Evolutionary conservation across 1,140 invertebrate species (phyloP).

Genomic region (Drosophila quadrilineata): DNA sequence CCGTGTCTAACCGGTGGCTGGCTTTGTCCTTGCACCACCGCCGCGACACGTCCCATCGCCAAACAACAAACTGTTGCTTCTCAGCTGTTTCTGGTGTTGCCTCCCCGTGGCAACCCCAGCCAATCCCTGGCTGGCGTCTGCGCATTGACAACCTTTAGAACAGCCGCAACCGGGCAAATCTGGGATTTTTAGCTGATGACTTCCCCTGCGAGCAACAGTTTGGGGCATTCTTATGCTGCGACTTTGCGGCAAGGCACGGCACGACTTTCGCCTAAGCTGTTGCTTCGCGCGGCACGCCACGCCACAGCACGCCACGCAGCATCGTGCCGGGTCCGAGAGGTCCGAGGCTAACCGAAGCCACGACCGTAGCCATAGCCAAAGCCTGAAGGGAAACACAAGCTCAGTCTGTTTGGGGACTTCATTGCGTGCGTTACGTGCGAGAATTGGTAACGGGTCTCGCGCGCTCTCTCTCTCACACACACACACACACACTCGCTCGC

Average conservation of each 20-base stretch:
- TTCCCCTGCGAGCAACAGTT: constrained; percentile 71
- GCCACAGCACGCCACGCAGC: background rate
- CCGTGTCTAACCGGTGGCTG: constrained; percentile 58
- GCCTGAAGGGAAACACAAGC: constrained; percentile 17
- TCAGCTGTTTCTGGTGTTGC: constrained; percentile 54
- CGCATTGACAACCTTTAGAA: constrained; percentile 45
- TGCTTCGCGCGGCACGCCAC: constrained; percentile 55
- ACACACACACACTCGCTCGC: constrained; percentile 8
- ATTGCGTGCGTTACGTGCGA: constrained; percentile 66
- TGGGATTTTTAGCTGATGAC: constrained; percentile 3
- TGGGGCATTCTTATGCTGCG: constrained; percentile 60
- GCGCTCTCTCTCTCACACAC: background rate
- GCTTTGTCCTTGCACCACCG: constrained; percentile 9
- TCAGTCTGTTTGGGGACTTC: constrained; percentile 77
- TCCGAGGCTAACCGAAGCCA: background rate
- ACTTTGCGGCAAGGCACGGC: constrained; percentile 26
- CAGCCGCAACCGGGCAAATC: constrained; percentile 27
- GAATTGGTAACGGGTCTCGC: constrained; percentile 19
- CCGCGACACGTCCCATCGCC: constrained; percentile 5
- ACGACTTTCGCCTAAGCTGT: constrained; percentile 68
- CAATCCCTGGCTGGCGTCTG: constrained; percentile 34
- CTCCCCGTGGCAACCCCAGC: no score
- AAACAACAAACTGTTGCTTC: constrained; percentile 75
- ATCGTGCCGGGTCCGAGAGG: constrained; percentile 21
- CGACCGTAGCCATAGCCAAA: background rate